Conservation (phyloP, 2,797 vertebrate genomes). For the Danio choprae region DNA sequence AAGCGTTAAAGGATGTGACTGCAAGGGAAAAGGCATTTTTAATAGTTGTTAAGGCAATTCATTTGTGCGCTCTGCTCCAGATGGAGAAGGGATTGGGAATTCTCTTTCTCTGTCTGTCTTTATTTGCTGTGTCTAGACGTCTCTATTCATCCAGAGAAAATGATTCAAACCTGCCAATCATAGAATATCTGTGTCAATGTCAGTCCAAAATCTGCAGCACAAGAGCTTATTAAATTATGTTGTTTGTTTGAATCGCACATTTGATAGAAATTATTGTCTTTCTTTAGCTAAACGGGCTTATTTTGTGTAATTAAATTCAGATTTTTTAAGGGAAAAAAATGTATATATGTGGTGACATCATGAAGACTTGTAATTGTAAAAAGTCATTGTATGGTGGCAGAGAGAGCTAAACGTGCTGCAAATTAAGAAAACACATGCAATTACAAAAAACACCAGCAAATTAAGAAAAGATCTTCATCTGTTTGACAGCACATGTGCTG, state of each 20-base stretch:
- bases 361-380: too few species aligned
- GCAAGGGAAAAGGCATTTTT: constrained; percentile 62
- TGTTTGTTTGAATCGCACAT: constrained; percentile 65
- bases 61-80: constrained; percentile 56
- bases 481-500: too few species aligned
- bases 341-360: too few species aligned
- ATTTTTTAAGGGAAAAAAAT: too few species aligned
- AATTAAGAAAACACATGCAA: too few species aligned
- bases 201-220: constrained; percentile 46
- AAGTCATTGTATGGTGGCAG: too few species aligned
- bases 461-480: too few species aligned
- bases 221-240: constrained; percentile 28
- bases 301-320: too few species aligned
- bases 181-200: constrained; percentile 62
- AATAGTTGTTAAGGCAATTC: constrained; percentile 75
- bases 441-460: too few species aligned
- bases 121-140: constrained; percentile 81
- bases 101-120: constrained; percentile 74
- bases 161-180: constrained; percentile 64
- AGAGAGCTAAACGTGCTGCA: too few species aligned
- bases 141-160: constrained; percentile 73
- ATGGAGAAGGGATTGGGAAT: constrained; percentile 65
- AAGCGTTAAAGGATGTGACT: constrained; percentile 69
- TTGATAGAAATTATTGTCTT: constrained; percentile 76
- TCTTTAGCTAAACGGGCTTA: constrained; percentile 69